Conservation (phyloP, 2,797 vertebrate genomes). For the Pseudopleuronectes americanus region DNA sequence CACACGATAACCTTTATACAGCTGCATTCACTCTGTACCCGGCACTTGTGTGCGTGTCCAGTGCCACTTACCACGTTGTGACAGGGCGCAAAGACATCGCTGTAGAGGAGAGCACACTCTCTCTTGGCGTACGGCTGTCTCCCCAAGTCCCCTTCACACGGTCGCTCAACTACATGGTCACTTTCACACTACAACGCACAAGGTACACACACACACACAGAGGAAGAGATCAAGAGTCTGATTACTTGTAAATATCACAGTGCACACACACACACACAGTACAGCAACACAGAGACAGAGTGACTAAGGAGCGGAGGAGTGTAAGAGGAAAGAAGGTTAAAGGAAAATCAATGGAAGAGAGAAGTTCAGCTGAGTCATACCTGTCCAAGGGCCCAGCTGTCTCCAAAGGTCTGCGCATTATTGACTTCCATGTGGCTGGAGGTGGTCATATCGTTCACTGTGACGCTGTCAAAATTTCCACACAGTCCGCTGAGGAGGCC, state of each 20-base stretch:
- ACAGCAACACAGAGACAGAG: conserved; percentile 42
- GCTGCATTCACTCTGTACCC: conserved; percentile 20
- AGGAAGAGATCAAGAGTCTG: conserved; percentile 68
- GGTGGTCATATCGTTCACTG: conserved; percentile 97
- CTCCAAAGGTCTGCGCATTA: conserved; percentile 96
- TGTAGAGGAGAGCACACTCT: conserved; percentile 96
- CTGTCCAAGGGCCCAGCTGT: conserved; percentile 97
- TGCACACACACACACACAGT: conserved; percentile 62
- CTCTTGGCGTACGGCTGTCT: conserved; percentile 98
- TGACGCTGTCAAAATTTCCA: conserved; percentile 98
- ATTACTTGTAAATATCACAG: conserved; percentile 81
- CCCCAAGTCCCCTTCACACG: conserved; percentile 94
- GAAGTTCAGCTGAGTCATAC: conserved; percentile 73
- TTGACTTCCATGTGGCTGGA: conserved; percentile 97
- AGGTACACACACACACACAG: conserved; percentile 78
- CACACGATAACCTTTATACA: conserved; percentile 45
- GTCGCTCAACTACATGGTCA: conserved; percentile 88
- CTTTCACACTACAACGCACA: conserved; percentile 90
- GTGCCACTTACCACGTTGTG: conserved; percentile 93
- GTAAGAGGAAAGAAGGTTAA: conserved; percentile 26
- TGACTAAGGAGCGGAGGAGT: conserved; percentile 39
- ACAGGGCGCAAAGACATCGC: conserved; percentile 95
- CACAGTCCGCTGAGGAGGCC: conserved; percentile 89
- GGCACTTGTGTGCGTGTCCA: conserved; percentile 21
- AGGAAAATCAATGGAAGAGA: conserved; percentile 29